Percentiles rank a stretch among this genome's conserved stretches.
These are phyloP conservation scores for Phyllopteryx taeniolatus DNA, from an alignment of 2,113 vertebrate genomes.

Conservation along the genomic window DNA sequence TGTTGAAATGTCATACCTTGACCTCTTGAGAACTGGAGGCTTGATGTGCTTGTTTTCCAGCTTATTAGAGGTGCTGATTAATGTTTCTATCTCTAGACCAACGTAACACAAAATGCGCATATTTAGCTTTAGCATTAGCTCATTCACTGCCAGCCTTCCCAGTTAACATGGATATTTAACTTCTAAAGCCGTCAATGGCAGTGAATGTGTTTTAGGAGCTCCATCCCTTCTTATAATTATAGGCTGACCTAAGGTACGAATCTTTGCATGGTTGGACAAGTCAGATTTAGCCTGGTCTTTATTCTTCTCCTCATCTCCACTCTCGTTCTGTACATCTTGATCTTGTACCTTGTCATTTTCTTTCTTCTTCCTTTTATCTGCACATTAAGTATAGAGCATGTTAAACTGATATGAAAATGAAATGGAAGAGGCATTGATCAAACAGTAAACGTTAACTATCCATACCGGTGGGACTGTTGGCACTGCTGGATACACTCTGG, in stretches of 20 bases:
- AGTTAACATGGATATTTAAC: too few species aligned
- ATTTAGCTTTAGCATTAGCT: background rate
- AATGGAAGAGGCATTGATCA: background rate
- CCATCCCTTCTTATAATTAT: background rate
- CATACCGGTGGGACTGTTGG: slow-evolving; percentile 68
- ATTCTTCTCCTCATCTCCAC: slow-evolving; percentile 84
- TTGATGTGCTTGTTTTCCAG: slow-evolving; percentile 91
- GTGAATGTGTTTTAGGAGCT: background rate
- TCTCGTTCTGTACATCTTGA: slow-evolving; percentile 67
- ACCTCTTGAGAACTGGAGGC: slow-evolving; percentile 86
- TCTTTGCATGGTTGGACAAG: slow-evolving; percentile 90
- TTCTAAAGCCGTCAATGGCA: too few species aligned
- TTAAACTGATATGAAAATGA: background rate
- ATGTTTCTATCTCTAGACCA: slow-evolving; percentile 85
- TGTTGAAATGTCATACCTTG: slow-evolving; percentile 66
- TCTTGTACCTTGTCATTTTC: slow-evolving; percentile 78
- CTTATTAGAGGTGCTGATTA: slow-evolving; percentile 63
- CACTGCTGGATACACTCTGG: slow-evolving; percentile 79
- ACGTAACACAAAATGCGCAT: background rate
- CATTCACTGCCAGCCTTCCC: too few species aligned
- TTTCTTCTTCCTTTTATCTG: slow-evolving; percentile 86
- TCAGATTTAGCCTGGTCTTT: slow-evolving; percentile 88
- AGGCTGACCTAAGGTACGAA: slow-evolving; percentile 85
- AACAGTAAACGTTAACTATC: background rate
- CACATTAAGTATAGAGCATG: slow-evolving; percentile 1